Evolutionary conservation across 35 echinoderm and acorn worm genomes (phyloP), one percentile per base, ranked within the genome.

Genomic region (Chiridota heheva): DNA sequence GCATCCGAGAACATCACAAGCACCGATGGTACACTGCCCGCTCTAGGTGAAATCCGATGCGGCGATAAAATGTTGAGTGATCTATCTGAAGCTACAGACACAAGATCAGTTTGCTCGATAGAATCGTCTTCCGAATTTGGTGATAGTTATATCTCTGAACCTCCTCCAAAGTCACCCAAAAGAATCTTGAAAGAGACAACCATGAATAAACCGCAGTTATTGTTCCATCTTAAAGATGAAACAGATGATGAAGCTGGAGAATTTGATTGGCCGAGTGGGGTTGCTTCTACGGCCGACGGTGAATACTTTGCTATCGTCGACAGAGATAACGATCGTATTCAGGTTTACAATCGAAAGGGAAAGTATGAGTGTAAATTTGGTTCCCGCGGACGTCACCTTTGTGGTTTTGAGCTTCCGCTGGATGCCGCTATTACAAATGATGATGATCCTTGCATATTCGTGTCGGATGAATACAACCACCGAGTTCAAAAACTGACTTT

Each of bases 281-380:
- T 98, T 25, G 89, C 95, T 59, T 38, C 81, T 25, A 98, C 89
- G 7, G 62, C 70, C 25, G 95, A 98, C 47, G 86, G 95, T 5
- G 95, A 98, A 58, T 98, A 98, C 42, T 63, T 91, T 2, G 95
- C 85, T 1, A 87, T 98, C n/a, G 86, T 91, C 17, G 95, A 98
- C 56, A 71, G 95, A 1, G 95, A 98, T 58, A 98, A 98, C 46
- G 95, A 98, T 55, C 78, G 95, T 20, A 88, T 98, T 43, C 95
- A 98, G 66, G 89, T 98, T 3, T 98, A 98, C 60, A 98, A 98
- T 67, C 79, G 81, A 31, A 91, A 98, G 61, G 95, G 95, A 22
- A 91, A 87, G 17, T 98, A 91, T 46, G 95, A 98, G 51, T 98
- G 95, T 76, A 98, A 98, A 56, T 98, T 98, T 85, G 95, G 95